These are phyloP conservation scores for Macropus fuliginosus DNA, from an alignment of 2,797 vertebrate species.

Conservation along the genomic window DNA sequence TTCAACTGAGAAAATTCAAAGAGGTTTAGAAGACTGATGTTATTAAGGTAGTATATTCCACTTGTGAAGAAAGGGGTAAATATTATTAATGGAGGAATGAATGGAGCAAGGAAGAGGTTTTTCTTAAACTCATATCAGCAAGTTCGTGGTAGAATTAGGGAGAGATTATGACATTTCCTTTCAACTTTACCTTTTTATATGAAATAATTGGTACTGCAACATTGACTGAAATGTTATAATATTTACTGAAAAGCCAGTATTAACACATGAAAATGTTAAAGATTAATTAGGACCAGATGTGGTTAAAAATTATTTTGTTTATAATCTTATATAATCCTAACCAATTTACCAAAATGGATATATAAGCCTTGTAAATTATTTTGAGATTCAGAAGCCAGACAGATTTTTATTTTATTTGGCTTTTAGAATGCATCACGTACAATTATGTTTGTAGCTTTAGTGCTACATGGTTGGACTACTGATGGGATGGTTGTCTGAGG, in stretches of 20 bases:
- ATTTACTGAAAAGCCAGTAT: conserved; percentile 22
- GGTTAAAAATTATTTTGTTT: conserved; percentile 30
- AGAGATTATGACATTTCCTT: conserved; percentile 40
- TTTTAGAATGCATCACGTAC: conserved; percentile 37
- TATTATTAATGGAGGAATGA: conserved; percentile 31
- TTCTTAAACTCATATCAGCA: neutral
- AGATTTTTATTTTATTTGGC: conserved; percentile 43
- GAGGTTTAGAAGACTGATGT: conserved; percentile 42
- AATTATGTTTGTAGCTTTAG: conserved; percentile 42
- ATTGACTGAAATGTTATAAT: neutral
- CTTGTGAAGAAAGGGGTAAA: neutral
- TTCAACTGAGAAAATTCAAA: conserved; percentile 42
- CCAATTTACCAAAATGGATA: conserved; percentile 18
- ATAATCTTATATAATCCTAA: conserved; percentile 29
- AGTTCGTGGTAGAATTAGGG: conserved; percentile 9
- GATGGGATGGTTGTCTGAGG: conserved; percentile 34
- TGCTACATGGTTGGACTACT: conserved; percentile 6
- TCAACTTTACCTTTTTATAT: conserved; percentile 32
- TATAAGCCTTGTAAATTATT: conserved; percentile 12
- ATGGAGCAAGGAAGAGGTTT: neutral
- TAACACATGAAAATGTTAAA: conserved; percentile 41
- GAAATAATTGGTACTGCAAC: neutral
- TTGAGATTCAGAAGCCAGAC: conserved; percentile 36
- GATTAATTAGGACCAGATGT: conserved; percentile 34
- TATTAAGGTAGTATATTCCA: conserved; percentile 21